Percentiles rank a stretch among this genome's conserved stretches.
Conservation (phyloP, 2,888 invertebrate genomes). For the Agrochola lota region DNA sequence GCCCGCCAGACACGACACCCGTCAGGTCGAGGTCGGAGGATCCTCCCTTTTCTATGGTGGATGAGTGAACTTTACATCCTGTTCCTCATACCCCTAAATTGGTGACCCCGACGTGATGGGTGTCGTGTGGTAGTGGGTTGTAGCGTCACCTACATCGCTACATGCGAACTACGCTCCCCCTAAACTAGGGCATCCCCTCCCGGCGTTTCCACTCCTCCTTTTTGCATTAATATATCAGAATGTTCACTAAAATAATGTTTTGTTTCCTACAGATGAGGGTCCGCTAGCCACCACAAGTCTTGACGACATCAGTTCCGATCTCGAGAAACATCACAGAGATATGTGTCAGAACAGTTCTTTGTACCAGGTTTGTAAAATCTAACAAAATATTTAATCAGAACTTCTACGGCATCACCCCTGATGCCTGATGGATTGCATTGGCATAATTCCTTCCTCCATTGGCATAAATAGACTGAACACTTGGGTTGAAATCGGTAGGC, state of each 20-base stretch:
- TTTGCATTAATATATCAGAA: neutral
- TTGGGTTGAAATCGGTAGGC: neutral
- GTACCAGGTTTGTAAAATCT: slow-evolving; percentile 77
- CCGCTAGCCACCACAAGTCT: slow-evolving; percentile 92
- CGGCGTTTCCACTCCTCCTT: neutral
- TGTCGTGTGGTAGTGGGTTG: too few species aligned
- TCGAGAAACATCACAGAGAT: slow-evolving; percentile 92
- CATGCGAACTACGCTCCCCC: too few species aligned
- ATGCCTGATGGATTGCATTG: neutral
- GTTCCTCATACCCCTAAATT: too few species aligned
- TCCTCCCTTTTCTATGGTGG: too few species aligned
- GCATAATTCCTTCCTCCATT: neutral
- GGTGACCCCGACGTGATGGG: too few species aligned
- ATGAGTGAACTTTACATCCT: too few species aligned
- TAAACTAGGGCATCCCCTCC: neutral
- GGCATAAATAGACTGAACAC: neutral
- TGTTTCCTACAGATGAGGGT: slow-evolving; percentile 93
- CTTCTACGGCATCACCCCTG: neutral
- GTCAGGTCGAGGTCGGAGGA: too few species aligned
- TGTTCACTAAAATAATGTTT: neutral
- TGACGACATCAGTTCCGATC: slow-evolving; percentile 93
- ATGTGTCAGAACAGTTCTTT: slow-evolving; percentile 90
- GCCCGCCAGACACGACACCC: too few species aligned
- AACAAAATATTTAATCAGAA: neutral
- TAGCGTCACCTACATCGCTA: too few species aligned